Evolutionary conservation across 2,113 vertebrate species (phyloP).

Genomic region (Plestiodon gilberti): DNA sequence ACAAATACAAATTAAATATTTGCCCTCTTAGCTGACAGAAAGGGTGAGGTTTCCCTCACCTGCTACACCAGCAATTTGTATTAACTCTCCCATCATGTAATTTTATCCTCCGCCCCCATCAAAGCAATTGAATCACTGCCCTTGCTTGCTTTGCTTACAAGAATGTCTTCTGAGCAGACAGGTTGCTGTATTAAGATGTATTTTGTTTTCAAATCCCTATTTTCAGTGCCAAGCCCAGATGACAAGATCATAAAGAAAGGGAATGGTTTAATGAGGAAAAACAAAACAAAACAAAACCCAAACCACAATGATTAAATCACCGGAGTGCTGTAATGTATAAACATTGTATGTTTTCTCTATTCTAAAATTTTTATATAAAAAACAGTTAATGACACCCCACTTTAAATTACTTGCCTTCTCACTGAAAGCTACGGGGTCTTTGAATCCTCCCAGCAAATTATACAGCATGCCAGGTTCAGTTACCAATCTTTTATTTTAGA

Average conservation of each 20-base stretch:
- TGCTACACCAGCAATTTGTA: slow-evolving; percentile 27
- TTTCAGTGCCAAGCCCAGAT: slow-evolving; percentile 60
- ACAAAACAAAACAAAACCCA: slow-evolving; percentile 27
- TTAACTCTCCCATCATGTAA: slow-evolving; percentile 28
- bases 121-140: slow-evolving; percentile 56
- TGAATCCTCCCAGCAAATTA: too few relatives aligned
- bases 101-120: slow-evolving; percentile 45
- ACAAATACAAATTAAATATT: slow-evolving; percentile 63
- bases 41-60: slow-evolving; percentile 64
- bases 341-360: slow-evolving; percentile 39
- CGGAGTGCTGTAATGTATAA: slow-evolving; percentile 51
- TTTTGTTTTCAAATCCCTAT: slow-evolving; percentile 65
- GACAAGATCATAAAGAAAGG: slow-evolving; percentile 63
- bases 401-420: neutral
- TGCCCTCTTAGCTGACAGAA: slow-evolving; percentile 54
- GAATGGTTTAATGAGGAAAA: slow-evolving; percentile 30
- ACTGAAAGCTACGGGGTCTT: too few relatives aligned
- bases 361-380: slow-evolving; percentile 32
- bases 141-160: slow-evolving; percentile 61
- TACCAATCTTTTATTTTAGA: too few relatives aligned
- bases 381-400: neutral
- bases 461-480: too few relatives aligned
- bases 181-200: slow-evolving; percentile 26
- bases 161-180: slow-evolving; percentile 25
- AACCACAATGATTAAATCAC: slow-evolving; percentile 66